Conservation (phyloP, 2,888 invertebrate genomes). For the Acronicta aceris region DNA sequence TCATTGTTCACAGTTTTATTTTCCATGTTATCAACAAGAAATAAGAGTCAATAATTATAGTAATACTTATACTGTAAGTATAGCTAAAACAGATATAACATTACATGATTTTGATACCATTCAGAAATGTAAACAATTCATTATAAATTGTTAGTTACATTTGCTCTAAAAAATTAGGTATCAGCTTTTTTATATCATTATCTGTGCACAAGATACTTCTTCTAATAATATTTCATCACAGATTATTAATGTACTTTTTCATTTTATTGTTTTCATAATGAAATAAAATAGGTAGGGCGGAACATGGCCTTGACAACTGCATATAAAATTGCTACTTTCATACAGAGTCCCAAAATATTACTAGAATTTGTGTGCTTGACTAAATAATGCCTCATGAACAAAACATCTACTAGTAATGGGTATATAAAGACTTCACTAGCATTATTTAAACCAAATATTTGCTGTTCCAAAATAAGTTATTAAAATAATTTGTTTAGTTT, state of each 20-base stretch:
- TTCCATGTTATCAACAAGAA: slow-evolving; percentile 85
- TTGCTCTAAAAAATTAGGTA: slow-evolving; percentile 63
- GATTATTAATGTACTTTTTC: slow-evolving; percentile 86
- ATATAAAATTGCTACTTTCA: slow-evolving; percentile 65
- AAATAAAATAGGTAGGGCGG: slow-evolving; percentile 73
- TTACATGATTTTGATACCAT: slow-evolving; percentile 76
- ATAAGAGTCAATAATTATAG: slow-evolving; percentile 85
- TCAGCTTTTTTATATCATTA: slow-evolving; percentile 69
- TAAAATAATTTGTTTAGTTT: slow-evolving; percentile 74
- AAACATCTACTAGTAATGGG: slow-evolving; percentile 32
- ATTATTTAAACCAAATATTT: slow-evolving; percentile 57
- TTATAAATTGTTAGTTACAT: slow-evolving; percentile 73
- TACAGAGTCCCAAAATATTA: slow-evolving; percentile 69
- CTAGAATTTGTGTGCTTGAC: slow-evolving; percentile 52
- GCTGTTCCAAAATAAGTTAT: slow-evolving; percentile 72
- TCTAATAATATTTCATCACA: slow-evolving; percentile 86
- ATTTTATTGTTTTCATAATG: slow-evolving; percentile 71
- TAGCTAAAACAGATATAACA: slow-evolving; percentile 80
- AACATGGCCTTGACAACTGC: slow-evolving; percentile 68
- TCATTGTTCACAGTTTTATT: slow-evolving; percentile 83
- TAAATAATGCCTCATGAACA: slow-evolving; percentile 61
- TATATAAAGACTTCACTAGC: slow-evolving; percentile 45
- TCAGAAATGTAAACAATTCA: slow-evolving; percentile 71
- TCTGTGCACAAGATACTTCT: slow-evolving; percentile 73
- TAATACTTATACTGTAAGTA: slow-evolving; percentile 86